phyloP scores from a whole-genome alignment of 35 echinoderm and acorn worm species.

The Apostichopus japonicus region DNA sequence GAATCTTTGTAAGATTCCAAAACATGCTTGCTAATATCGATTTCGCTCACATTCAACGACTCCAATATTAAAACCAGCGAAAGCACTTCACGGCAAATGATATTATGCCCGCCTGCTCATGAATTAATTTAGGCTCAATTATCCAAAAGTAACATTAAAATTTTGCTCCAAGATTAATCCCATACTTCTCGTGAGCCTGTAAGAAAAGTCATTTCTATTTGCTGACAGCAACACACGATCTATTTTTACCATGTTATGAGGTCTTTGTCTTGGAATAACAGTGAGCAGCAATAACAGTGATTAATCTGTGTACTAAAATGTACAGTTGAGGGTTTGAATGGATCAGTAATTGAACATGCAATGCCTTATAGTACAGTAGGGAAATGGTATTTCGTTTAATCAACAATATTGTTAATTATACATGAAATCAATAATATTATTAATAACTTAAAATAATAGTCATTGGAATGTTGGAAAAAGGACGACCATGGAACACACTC shows the following conservation, averaged over 20 bases:
- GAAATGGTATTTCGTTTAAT: no score
- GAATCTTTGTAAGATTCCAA: background rate
- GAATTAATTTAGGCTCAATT: slow-evolving; percentile 18
- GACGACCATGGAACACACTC: no score
- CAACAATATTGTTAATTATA: no score
- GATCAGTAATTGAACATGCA: background rate
- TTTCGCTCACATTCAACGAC: background rate
- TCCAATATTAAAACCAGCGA: background rate
- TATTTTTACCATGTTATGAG: background rate
- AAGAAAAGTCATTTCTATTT: background rate
- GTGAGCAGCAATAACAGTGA: background rate
- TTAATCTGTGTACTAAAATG: background rate
- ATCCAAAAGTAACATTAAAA: background rate
- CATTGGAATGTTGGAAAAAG: no score
- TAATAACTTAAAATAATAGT: no score
- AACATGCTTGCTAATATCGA: background rate
- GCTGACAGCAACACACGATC: slow-evolving; percentile 2
- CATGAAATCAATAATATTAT: no score
- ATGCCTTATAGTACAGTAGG: no score
- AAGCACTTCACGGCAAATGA: background rate
- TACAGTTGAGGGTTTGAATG: background rate
- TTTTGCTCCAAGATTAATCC: background rate
- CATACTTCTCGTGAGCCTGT: background rate
- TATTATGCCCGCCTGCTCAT: background rate
- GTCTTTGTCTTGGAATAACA: background rate